Evolutionary conservation across 2,888 invertebrate species (phyloP).

Genomic region (Cerceris ruficornis): DNA sequence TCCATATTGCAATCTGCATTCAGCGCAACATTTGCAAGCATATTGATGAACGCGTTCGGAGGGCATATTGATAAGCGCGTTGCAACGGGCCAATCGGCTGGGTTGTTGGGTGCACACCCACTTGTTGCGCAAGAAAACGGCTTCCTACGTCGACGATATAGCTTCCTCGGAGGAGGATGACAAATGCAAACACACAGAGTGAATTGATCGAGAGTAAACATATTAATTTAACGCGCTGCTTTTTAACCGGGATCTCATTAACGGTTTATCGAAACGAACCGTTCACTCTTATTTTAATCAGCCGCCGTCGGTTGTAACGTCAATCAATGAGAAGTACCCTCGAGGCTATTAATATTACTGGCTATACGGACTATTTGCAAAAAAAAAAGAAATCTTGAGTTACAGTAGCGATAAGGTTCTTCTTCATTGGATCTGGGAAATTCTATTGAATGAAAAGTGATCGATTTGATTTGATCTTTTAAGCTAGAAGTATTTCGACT

Average conservation of each 20-base stretch:
- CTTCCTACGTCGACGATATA: conserved; percentile 55
- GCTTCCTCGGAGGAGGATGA: conserved; percentile 36
- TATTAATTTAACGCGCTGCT: conserved; percentile 51
- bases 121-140: conserved; percentile 58
- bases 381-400: too few relatives aligned
- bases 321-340: too few relatives aligned
- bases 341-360: too few relatives aligned
- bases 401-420: too few relatives aligned
- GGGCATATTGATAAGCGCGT: conserved; percentile 16
- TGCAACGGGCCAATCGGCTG: conserved; percentile 35
- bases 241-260: conserved; percentile 18
- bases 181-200: conserved; percentile 35
- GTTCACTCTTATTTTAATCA: background rate
- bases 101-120: conserved; percentile 61
- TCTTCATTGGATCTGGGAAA: too few relatives aligned
- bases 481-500: too few relatives aligned
- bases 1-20: too few relatives aligned
- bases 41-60: background rate
- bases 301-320: background rate
- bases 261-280: background rate
- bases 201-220: conserved; percentile 56
- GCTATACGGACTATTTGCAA: too few relatives aligned
- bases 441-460: too few relatives aligned
- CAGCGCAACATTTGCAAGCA: background rate
- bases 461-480: too few relatives aligned